These are phyloP conservation scores for Linnaemya tessellans DNA, from an alignment of 2,888 invertebrate genomes.

Conservation along the genomic window DNA sequence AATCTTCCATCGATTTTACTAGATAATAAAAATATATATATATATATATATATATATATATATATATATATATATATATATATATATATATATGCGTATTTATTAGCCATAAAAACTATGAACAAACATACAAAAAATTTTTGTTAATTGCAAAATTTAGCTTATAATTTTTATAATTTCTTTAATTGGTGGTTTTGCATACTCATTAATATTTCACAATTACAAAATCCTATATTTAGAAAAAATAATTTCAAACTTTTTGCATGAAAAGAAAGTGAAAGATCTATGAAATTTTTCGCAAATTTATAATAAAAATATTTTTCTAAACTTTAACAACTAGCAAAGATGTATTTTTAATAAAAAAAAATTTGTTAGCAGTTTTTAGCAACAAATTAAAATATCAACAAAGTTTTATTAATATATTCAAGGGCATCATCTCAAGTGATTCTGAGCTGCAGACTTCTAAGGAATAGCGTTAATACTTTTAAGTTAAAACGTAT, in stretches of 20 bases:
- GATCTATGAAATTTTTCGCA: constrained; percentile 43
- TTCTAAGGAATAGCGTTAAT: too few relatives aligned
- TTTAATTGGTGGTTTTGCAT: constrained; percentile 7
- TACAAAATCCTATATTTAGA: constrained; percentile 40
- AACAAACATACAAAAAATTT: constrained; percentile 47
- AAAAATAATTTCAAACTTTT: constrained; percentile 19
- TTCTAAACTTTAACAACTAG: not conserved
- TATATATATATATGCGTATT: not conserved
- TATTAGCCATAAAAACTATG: constrained; percentile 54
- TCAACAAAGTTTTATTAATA: constrained; percentile 13
- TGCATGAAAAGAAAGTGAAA: constrained; percentile 25
- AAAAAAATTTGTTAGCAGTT: not conserved
- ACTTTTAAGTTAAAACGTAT: too few relatives aligned
- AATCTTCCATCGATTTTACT: constrained; percentile 54
- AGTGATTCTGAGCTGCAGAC: too few relatives aligned
- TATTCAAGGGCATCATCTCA: not conserved
- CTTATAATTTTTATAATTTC: constrained; percentile 32
- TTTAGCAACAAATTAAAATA: not conserved
- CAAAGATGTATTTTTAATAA: not conserved
- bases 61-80: not conserved
- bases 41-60: not conserved
- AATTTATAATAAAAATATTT: constrained; percentile 30
- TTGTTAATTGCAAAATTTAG: constrained; percentile 28
- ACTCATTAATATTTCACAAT: constrained; percentile 37
- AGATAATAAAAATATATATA: constrained; percentile 43